Evolutionary conservation across 2,113 vertebrate genomes (phyloP).

Genomic region (Mesocricetus auratus): DNA sequence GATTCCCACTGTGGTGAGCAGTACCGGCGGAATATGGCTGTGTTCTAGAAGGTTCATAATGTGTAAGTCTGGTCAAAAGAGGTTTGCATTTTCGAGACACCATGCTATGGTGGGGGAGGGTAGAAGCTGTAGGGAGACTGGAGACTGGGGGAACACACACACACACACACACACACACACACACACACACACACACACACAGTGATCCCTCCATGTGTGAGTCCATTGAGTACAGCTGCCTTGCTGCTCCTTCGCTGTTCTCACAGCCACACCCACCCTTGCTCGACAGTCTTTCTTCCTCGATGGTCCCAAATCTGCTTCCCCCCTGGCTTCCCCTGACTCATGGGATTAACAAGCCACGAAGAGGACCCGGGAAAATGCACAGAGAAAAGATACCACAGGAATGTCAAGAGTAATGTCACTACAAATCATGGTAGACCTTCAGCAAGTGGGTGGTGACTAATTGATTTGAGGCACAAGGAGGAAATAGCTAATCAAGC

Average conservation of each 20-base stretch:
- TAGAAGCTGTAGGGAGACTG: background rate
- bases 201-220: background rate
- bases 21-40: rapidly evolving
- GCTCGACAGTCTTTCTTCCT: background rate
- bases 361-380: too few species aligned
- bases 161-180: too few species aligned
- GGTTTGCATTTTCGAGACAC: background rate
- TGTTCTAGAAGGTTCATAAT: background rate
- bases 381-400: rapidly evolving
- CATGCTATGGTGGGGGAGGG: background rate
- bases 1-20: rapidly evolving
- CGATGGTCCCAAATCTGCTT: too few species aligned
- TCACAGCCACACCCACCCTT: rapidly evolving
- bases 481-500: background rate
- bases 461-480: background rate
- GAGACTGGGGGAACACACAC: background rate
- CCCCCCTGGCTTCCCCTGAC: rapidly evolving
- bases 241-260: background rate
- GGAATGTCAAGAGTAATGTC: rapidly evolving
- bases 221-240: background rate
- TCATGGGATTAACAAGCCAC: rapidly evolving
- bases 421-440: rapidly evolving
- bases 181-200: too few species aligned
- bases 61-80: too few species aligned
- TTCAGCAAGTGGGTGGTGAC: background rate